Evolutionary conservation across 2,113 vertebrate species (phyloP), one percentile per base, ranked within the genome.

Genomic region (Romanogobio albipinnatus): DNA sequence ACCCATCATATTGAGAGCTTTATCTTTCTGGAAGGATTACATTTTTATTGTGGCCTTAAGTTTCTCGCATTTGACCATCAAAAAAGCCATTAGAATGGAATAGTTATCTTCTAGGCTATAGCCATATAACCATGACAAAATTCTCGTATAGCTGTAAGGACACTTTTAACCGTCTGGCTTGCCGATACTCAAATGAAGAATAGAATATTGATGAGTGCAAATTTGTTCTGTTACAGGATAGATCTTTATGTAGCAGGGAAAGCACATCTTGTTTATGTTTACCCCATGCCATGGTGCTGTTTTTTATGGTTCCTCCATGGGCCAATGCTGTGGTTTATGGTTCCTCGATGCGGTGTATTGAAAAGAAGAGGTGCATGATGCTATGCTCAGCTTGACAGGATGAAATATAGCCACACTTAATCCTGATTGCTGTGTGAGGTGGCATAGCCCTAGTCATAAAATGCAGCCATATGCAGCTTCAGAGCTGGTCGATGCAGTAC

Each of bases 351-450:
- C 33, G 70, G 84, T 76, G 83, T 26, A 51, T 81, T 26, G 49
- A 74, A 53, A n/a, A 49, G 10, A 84, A 58, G 61, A 82, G 39
- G 79, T 85, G 88, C 56, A 83, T 86, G 84, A 73, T 80, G 75
- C 87, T 82, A 78, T 87, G 83, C 88, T 88, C 76, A 7, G 73
- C 86, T 89, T 92, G 92, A 92, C 92, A 89, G 81, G 36, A 87
- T 93, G 90, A 94, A 91, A 94, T 92, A 94, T 92, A n/a, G n/a
- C 89, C 85, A 88, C 92, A 91, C 90, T 93, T 90, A 91, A 84
- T 86, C 88, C 82, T 90, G 91, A 95, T 93, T 93, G 92, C 92
- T 86, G 91, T 91, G 90, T 86, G 88, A 49, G 75, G 80, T 61
- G 86, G 89, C 88, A 88, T 85, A 81, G 84, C 70, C 76, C 88